A percentile compares a stretch with the other conserved stretches of the same genome.
Evolutionary conservation across 2,113 vertebrate species (phyloP).

Genomic region (Chaenocephalus aceratus): DNA sequence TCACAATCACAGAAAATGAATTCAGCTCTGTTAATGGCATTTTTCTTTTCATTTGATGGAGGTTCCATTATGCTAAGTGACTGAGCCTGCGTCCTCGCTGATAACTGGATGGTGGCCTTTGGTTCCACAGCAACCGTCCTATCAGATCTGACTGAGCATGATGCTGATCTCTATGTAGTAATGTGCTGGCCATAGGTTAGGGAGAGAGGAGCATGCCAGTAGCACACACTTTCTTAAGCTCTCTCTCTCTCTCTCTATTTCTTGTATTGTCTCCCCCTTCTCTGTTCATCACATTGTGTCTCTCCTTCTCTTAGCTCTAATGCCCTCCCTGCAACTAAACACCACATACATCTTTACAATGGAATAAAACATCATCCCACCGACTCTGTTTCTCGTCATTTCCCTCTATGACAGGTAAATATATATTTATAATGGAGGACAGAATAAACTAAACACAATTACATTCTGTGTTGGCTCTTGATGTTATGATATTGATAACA

Average conservation of each 20-base stretch:
- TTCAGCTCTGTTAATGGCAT: conserved; percentile 70
- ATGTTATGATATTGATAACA: conserved; percentile 75
- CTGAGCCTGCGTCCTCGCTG: conserved; percentile 69
- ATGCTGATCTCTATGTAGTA: conserved; percentile 79
- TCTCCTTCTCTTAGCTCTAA: not conserved
- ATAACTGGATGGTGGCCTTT: conserved; percentile 75
- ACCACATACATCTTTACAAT: conserved; percentile 46
- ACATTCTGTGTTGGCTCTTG: conserved; percentile 59
- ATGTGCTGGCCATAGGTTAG: conserved; percentile 54
- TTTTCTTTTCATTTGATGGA: conserved; percentile 73
- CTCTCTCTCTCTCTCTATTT: conserved; percentile 27
- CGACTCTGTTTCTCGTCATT: conserved; percentile 43
- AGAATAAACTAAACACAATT: conserved; percentile 70
- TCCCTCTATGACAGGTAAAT: conserved; percentile 59
- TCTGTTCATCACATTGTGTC: conserved; percentile 12
- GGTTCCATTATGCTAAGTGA: conserved; percentile 81
- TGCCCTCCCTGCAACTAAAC: conserved; percentile 23
- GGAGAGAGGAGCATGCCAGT: conserved; percentile 33
- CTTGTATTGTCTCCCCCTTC: conserved; percentile 24
- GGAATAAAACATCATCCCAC: conserved; percentile 50
- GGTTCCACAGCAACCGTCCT: conserved; percentile 50
- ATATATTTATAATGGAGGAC: conserved; percentile 63
- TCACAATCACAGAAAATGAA: conserved; percentile 58
- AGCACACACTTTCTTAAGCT: conserved; percentile 8
- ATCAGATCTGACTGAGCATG: conserved; percentile 78